Evolutionary conservation across 2,888 invertebrate species (phyloP).

Genomic region (Hyppa rectilinea): DNA sequence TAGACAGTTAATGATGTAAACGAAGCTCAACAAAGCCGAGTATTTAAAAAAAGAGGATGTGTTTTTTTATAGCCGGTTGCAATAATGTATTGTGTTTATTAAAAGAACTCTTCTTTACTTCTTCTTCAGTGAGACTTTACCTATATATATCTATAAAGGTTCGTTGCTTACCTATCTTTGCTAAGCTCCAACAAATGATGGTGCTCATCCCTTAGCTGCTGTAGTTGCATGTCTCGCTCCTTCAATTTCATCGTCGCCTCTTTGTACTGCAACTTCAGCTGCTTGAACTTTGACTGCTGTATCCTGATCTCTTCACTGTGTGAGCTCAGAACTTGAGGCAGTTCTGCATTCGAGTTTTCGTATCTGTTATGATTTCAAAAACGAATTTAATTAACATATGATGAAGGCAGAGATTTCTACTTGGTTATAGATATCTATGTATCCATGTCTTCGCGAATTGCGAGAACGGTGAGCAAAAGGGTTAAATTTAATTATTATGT

Average conservation of each 20-base stretch:
- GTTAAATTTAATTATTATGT: neutral
- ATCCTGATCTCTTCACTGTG: conserved; percentile 95
- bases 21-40: neutral
- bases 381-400: neutral
- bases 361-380: conserved; percentile 84
- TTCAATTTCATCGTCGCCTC: conserved; percentile 92
- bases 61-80: neutral
- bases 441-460: neutral
- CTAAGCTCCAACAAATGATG: conserved; percentile 93
- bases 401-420: neutral
- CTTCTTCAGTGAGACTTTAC: neutral
- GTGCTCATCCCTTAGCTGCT: conserved; percentile 92
- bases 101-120: neutral
- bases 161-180: conserved; percentile 91
- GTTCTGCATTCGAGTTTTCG: conserved; percentile 94
- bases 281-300: conserved; percentile 93
- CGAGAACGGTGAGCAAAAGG: neutral
- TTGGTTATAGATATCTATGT: neutral
- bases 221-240: conserved; percentile 92
- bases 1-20: neutral
- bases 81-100: neutral
- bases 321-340: conserved; percentile 94
- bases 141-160: neutral
- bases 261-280: conserved; percentile 91
- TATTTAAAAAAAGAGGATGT: neutral